Base-by-base conservation (phyloP, 53 echinoderm and acorn worm species). In the Glandiceps talaboti region DNA sequence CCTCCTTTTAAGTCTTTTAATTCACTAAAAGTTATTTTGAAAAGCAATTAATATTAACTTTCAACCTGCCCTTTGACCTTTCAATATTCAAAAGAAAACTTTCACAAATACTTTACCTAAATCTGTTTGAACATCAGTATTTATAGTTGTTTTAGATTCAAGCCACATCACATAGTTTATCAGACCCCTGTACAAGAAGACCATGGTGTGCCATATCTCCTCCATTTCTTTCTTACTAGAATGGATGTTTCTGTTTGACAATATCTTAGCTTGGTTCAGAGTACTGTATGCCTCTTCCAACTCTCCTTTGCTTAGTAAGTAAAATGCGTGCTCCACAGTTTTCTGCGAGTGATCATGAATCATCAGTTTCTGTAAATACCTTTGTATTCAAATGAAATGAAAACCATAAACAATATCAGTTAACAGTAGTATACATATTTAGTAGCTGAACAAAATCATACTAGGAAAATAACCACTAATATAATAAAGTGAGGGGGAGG, bases 301-400 rank as follows among this genome's bases (percentile, higher is more conserved):
- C 83, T 84, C 75, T 30, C 81, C 80, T 76, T 85, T 31, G 28
- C 83, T 83, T 1, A 91, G 78, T 1, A 85, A 78, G 30, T 88
- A 88, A 29, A 88, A 82, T 32, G 77, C 83, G 33, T 85, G 83
- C 81, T 91, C 91, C n/a, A 91, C 30, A 75, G 77, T 74, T 74
- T 88, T 88, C 72, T 83, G 76, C 77, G 76, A 76, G 0, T 72
- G 80, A 14, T 83, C 26, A 75, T 74, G 33, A 75, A 20, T 45
- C 6, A 12, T 45, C 64, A 45, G 20, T 45, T 45, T 45, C 64
- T 45, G 6, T 20, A 45, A 12, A 12, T n/a, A n/a, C n/a, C n/a
- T 84, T 79, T 33, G 79, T 25, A 20, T 79, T 78, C 14, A 78
- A 79, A 33, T n/a, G 20, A 27, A 31, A 25, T 31, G 32, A 0